Conservation (phyloP, 2,113 vertebrate species). For the Apaloderma vittatum region DNA sequence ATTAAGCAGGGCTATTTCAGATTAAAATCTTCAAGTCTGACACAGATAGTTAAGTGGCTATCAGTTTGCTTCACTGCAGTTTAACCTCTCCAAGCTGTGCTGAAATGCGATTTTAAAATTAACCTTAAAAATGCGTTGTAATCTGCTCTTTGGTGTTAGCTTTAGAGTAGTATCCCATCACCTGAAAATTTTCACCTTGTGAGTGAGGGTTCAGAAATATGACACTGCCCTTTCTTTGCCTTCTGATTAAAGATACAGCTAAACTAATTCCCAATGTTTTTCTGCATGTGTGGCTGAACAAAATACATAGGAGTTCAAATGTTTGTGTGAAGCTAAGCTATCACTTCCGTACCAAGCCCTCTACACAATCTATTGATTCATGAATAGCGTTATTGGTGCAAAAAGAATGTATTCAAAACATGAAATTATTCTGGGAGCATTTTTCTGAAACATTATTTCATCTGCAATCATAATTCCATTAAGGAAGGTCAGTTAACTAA, state of each 20-base stretch:
- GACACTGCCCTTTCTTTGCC: neutral
- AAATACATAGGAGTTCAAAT: neutral
- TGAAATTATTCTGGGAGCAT: neutral
- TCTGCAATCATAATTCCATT: neutral
- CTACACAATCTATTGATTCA: neutral
- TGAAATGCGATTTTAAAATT: neutral
- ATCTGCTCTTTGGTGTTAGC: neutral
- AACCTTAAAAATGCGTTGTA: neutral
- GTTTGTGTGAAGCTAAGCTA: neutral
- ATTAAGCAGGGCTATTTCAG: neutral
- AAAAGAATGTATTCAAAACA: slow-evolving; percentile 57
- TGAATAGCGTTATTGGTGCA: slow-evolving; percentile 26
- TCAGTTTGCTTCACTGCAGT: neutral
- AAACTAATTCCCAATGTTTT: neutral
- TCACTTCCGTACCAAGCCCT: neutral
- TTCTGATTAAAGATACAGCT: neutral
- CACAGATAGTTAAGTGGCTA: neutral
- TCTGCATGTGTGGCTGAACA: neutral
- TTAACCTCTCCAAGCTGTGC: neutral
- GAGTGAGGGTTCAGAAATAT: neutral
- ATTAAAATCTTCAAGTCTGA: neutral
- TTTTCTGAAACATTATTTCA: slow-evolving; percentile 31
- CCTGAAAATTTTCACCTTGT: neutral
- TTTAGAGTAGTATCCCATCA: neutral
- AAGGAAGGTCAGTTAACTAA: neutral